Percentiles rank a stretch among this genome's conserved stretches.
phyloP scores from a whole-genome alignment of 1,140 invertebrate species.

The Palaemon carinicauda region DNA sequence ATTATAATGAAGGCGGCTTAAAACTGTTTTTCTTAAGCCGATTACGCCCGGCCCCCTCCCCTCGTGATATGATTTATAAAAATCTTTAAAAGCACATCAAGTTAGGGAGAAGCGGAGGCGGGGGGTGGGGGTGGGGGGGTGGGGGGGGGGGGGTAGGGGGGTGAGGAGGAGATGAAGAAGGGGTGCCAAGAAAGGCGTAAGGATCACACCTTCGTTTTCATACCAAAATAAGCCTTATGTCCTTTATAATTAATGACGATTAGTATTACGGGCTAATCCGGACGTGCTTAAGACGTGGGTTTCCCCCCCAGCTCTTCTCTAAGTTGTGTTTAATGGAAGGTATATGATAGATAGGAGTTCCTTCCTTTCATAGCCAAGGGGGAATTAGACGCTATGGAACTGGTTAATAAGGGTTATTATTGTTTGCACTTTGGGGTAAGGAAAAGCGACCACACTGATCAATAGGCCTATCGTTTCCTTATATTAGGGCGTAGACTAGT shows the following conservation, averaged over 20 bases:
- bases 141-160: not conserved
- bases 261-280: not conserved
- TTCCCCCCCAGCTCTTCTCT: conserved; percentile 25
- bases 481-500: no score
- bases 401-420: no score
- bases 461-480: no score
- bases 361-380: not conserved
- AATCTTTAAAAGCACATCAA: conserved; percentile 51
- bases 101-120: conserved; percentile 10
- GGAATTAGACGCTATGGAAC: not conserved
- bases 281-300: not conserved
- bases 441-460: no score
- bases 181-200: not conserved
- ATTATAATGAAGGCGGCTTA: not conserved
- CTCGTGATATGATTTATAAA: conserved; percentile 44
- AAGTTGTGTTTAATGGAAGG: conserved; percentile 48
- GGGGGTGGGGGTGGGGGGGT: not conserved
- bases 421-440: no score
- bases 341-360: conserved; percentile 31
- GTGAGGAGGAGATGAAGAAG: no score
- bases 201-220: not conserved
- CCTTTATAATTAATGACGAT: not conserved
- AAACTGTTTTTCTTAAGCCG: conserved; percentile 23
- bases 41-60: conserved; percentile 25
- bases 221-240: not conserved